These are phyloP conservation scores for Corbicula japonica DNA, from an alignment of 2,888 invertebrate species.

Conservation along the genomic window DNA sequence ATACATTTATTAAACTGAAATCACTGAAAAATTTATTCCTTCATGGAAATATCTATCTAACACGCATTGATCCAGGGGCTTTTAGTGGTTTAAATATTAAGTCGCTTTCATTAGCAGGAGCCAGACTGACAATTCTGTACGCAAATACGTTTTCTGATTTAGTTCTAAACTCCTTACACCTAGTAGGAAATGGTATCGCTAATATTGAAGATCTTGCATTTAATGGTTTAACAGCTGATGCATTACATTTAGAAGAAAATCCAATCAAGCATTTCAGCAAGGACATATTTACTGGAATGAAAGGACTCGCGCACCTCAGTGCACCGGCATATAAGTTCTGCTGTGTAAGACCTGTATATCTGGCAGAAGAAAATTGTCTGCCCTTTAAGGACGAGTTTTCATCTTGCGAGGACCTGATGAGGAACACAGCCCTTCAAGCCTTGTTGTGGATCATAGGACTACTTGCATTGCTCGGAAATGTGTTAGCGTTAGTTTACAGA, in stretches of 20 bases:
- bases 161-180: slow-evolving; percentile 6
- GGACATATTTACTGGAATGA: slow-evolving; percentile 42
- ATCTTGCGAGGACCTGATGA: slow-evolving; percentile 70
- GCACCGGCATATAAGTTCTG: slow-evolving; percentile 50
- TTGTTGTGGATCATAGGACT: slow-evolving; percentile 66
- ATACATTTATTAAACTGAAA: slow-evolving; percentile 15
- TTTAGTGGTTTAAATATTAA: slow-evolving; percentile 50
- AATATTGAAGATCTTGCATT: background rate
- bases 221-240: background rate
- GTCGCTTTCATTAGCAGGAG: slow-evolving; percentile 2
- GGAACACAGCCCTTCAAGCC: slow-evolving; percentile 48
- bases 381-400: slow-evolving; percentile 67
- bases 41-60: slow-evolving; percentile 20
- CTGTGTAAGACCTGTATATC: slow-evolving; percentile 45
- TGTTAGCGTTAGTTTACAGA: slow-evolving; percentile 50
- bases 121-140: slow-evolving; percentile 13
- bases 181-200: background rate
- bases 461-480: slow-evolving; percentile 59
- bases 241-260: slow-evolving; percentile 51
- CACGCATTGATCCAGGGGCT: slow-evolving; percentile 16
- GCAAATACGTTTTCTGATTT: slow-evolving; percentile 7
- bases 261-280: slow-evolving; percentile 43
- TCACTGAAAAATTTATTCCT: slow-evolving; percentile 3
- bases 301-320: slow-evolving; percentile 18
- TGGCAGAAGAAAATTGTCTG: slow-evolving; percentile 52